Base-by-base conservation (phyloP, 1,140 invertebrate genomes). In the Nephotettix cincticeps region DNA sequence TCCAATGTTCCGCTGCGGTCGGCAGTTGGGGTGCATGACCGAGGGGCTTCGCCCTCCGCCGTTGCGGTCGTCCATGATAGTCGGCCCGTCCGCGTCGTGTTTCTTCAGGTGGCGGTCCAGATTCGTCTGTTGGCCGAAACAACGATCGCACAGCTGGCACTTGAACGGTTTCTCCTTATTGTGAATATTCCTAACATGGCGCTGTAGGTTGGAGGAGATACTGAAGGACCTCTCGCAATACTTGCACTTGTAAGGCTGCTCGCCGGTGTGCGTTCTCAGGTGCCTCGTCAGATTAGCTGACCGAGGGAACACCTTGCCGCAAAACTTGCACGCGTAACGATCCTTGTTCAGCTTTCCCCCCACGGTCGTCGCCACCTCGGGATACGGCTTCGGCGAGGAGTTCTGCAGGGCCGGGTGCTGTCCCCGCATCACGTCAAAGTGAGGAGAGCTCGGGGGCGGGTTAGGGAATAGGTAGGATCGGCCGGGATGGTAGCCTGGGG, bases 131-230 rank as follows among this genome's bases (percentile, higher is more conserved):
- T 99, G 97, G 0, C 97, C 97, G 81, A 99, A 99, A 81, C 96
- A 97, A 58, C 93, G 86, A 79, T 95, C 92, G 78, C 92, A 93
- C 30, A 93, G 85, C 70, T 91, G 91, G 81, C 92, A 94, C 77
- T 92, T 91, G 82, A 94, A 96, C 19, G 94, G 93, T 72, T 93
- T 92, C 80, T 96, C 94, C 81, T 98, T 98, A 83, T 99, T 99
- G 82, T 99, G 98, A 74, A 99, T 99, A 81, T 99, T 99, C 32
- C 98, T 86, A 21, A 99, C 97, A 83, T 99, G 98, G 64, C 98
- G 88, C 82, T 99, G 98, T 29, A 99, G 85, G 79, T 99, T 99
- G 58, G 96, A 98, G 0, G 96, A 97, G 81, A 99, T 99, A 78
- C 95, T 97, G 84, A 99, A 99, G 36, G 95, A 98, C 70, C 98